Conservation (phyloP, 2,888 invertebrate species). For the Gandaritis pyraliata region DNA sequence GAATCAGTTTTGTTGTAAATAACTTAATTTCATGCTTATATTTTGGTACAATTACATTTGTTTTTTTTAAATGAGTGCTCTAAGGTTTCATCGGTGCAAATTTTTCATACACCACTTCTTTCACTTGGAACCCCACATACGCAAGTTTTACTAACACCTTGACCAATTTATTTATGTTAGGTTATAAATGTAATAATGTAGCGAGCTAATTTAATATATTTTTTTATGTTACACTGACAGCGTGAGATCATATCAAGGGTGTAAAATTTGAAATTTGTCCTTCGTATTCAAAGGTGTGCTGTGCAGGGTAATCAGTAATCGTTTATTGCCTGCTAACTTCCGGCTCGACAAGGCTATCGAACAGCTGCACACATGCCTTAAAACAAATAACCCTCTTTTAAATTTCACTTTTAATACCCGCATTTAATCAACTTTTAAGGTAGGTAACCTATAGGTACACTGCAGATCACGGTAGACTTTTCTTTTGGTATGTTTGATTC, state of each 20-base stretch:
- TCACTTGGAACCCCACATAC: too few species aligned
- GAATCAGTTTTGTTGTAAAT: too few species aligned
- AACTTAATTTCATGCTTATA: too few species aligned
- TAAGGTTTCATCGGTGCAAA: too few species aligned
- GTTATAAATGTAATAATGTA: too few species aligned
- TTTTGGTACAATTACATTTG: too few species aligned
- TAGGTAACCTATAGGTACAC: background rate
- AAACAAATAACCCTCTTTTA: constrained; percentile 20
- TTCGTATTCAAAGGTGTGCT: constrained; percentile 25
- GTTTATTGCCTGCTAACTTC: constrained; percentile 25
- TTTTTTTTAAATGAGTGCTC: too few species aligned
- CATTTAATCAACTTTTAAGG: background rate
- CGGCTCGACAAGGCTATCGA: constrained; percentile 20
- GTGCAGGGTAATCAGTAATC: constrained; percentile 29
- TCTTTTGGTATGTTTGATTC: too few species aligned
- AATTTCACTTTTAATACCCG: background rate
- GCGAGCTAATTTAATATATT: background rate
- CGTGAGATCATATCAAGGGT: constrained; percentile 15
- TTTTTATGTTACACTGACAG: background rate
- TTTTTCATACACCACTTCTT: too few species aligned
- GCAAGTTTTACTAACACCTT: too few species aligned
- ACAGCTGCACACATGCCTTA: constrained; percentile 25
- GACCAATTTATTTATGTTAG: too few species aligned
- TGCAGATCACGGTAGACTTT: too few species aligned
- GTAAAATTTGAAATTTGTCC: constrained; percentile 28